A percentile compares a stretch with the other conserved stretches of the same genome.
These are phyloP conservation scores for Manis crassicaudata DNA, from an alignment of 2,797 vertebrate genomes.

Conservation along the genomic window DNA sequence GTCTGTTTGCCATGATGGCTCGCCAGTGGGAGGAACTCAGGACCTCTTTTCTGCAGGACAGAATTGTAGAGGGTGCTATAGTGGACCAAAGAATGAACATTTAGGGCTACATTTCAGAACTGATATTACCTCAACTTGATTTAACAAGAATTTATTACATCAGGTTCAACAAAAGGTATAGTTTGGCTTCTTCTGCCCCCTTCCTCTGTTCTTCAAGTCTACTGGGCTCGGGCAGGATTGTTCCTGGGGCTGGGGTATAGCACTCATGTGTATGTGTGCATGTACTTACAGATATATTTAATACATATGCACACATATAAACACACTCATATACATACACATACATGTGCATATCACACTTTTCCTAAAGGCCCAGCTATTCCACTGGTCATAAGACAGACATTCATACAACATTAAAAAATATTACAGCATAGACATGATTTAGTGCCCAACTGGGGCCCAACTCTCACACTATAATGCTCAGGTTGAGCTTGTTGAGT, in stretches of 20 bases:
- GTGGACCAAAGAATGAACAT: neutral
- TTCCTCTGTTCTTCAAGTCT: neutral
- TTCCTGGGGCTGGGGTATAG: neutral
- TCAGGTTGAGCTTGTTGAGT: neutral
- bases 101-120: neutral
- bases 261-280: too few relatives aligned
- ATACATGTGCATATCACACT: too few relatives aligned
- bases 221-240: rapidly evolving
- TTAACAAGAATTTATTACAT: neutral
- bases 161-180: neutral
- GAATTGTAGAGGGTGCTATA: neutral
- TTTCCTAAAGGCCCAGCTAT: neutral
- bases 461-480: rapidly evolving
- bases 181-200: neutral
- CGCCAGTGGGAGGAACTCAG: neutral
- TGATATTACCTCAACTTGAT: neutral
- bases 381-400: neutral
- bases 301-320: too few relatives aligned
- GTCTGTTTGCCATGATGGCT: neutral
- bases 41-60: neutral
- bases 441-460: neutral
- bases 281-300: too few relatives aligned
- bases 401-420: neutral
- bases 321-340: too few relatives aligned
- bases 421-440: neutral